phyloP scores from a whole-genome alignment of 2,797 vertebrate genomes.

The Choloepus didactylus region DNA sequence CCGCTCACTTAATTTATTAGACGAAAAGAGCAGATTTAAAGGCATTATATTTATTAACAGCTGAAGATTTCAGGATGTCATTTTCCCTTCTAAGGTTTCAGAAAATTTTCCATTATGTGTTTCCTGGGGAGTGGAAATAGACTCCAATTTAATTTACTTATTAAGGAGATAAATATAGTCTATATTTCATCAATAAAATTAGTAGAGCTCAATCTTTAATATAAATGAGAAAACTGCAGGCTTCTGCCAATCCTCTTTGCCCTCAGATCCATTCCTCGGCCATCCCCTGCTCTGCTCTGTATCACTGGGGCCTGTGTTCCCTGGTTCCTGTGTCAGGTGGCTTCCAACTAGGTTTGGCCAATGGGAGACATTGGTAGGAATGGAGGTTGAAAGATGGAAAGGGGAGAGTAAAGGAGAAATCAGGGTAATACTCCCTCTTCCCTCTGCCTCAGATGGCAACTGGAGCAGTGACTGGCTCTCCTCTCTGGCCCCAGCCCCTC shows the following conservation, averaged over 20 bases:
- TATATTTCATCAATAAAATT: neutral
- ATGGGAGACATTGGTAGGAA: neutral
- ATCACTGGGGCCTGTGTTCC: neutral
- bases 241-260: neutral
- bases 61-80: conserved; percentile 52
- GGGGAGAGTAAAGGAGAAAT: neutral
- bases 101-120: neutral
- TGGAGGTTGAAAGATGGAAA: neutral
- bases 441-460: neutral
- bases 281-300: neutral
- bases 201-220: neutral
- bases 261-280: neutral
- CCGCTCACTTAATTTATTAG: conserved; percentile 43
- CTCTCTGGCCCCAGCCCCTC: neutral
- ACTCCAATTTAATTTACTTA: conserved; percentile 12
- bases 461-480: neutral
- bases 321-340: neutral
- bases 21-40: conserved; percentile 47
- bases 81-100: conserved; percentile 55
- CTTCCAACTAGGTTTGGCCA: neutral
- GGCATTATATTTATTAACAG: conserved; percentile 21
- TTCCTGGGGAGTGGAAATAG: neutral
- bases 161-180: neutral
- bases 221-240: neutral
- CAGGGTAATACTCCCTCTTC: neutral